Evolutionary conservation across 2,113 vertebrate genomes (phyloP).

Genomic region (Lipophrys pholis): DNA sequence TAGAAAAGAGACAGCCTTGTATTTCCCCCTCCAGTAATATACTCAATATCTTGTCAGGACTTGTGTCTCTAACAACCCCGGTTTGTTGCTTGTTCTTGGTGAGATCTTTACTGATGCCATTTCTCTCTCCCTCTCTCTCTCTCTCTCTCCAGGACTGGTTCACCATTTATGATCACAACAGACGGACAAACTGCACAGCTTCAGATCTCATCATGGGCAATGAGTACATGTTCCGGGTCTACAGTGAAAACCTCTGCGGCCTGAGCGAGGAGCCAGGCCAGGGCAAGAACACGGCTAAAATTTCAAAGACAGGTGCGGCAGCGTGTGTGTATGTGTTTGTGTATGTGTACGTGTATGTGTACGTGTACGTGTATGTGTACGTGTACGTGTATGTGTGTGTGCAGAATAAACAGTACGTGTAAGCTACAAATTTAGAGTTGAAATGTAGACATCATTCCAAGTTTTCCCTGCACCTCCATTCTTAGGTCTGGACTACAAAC

Average conservation of each 20-base stretch:
- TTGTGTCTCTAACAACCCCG: not conserved
- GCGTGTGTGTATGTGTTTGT: too few relatives aligned
- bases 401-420: not conserved
- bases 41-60: not conserved
- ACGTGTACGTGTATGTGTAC: too few relatives aligned
- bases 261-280: conserved; percentile 81
- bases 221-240: conserved; percentile 90
- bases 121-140: too few relatives aligned
- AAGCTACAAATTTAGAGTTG: not conserved
- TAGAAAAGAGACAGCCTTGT: conserved; percentile 12
- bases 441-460: not conserved
- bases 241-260: conserved; percentile 89
- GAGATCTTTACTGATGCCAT: too few relatives aligned
- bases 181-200: conserved; percentile 84
- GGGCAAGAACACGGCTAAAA: conserved; percentile 89
- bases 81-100: too few relatives aligned
- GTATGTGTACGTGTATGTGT: too few relatives aligned
- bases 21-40: not conserved
- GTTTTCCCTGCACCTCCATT: not conserved
- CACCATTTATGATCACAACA: conserved; percentile 89
- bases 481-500: conserved; percentile 80
- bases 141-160: conserved; percentile 88
- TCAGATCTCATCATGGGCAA: conserved; percentile 93
- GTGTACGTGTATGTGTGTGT: conserved; percentile 7
- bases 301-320: conserved; percentile 86